Evolutionary conservation across 2,113 vertebrate genomes (phyloP), one percentile per base, ranked within the genome.

Genomic region (Rhinolophus ferrumequinum): DNA sequence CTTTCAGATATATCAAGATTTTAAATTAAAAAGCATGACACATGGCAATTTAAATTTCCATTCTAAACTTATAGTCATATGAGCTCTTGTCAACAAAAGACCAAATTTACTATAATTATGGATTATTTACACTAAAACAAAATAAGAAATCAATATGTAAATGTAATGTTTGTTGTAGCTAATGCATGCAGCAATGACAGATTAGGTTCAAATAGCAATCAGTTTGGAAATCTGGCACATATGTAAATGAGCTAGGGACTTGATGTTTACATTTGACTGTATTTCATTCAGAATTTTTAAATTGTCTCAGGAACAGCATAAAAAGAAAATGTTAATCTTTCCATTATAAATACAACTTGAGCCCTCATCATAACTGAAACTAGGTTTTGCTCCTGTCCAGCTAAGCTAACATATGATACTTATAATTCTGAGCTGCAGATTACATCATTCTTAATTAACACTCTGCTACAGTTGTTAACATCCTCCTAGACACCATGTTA

Each of bases 121-220:
- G 99, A 99, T 99, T 99, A 99, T 99, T 99, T 99, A 99, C 99
- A 99, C 99, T 99, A 99, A 99, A 99, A 99, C 99, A 99, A 99
- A 99, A 99, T 99, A 99, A 99, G 99, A 99, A 99, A 99, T 99
- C 99, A 99, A 99, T 99, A 99, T 99, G 99, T 99, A 99, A 99
- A 99, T 99, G 99, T 99, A 99, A 99, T 99, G 99, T 99, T 99
- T 99, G 99, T 99, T 99, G 99, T 99, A 99, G 99, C 99, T 99
- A 99, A 99, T 99, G 98, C 98, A 98, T 99, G 99, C 99, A 98
- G 98, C 98, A 98, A 98, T 98, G 98, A 98, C 98, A 98, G 98
- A 99, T 99, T 99, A 99, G 98, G 98, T 98, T 99, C 98, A 99
- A 98, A 99, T 96, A 99, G 98, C 98, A 98, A 98, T 98, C 98